These are phyloP conservation scores for Gasterosteus aculeatus DNA, from an alignment of 2,113 vertebrate species.

Conservation along the genomic window DNA sequence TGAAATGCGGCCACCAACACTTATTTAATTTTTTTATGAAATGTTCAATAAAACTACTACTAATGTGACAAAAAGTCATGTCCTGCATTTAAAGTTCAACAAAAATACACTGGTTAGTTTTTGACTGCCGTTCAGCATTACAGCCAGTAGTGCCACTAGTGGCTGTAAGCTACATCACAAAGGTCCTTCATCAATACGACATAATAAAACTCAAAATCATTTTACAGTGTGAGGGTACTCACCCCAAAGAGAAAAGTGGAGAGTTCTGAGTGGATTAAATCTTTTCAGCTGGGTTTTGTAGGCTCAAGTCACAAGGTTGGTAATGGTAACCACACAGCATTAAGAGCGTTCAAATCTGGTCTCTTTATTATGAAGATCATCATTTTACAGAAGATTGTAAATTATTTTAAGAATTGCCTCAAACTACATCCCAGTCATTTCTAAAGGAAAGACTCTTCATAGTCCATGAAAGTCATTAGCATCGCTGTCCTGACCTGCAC, in stretches of 20 bases:
- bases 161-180: not conserved
- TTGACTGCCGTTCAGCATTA: not conserved
- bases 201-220: not conserved
- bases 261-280: not conserved
- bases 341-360: not conserved
- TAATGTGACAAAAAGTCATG: no score
- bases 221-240: no score
- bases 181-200: not conserved
- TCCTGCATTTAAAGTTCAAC: not conserved
- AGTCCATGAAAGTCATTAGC: not conserved
- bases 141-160: not conserved
- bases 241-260: not conserved
- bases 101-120: not conserved
- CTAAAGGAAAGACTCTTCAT: not conserved
- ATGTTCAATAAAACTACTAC: not conserved
- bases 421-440: not conserved
- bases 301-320: not conserved
- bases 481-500: conserved; percentile 11
- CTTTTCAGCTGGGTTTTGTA: not conserved
- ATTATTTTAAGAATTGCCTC: not conserved
- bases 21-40: not conserved
- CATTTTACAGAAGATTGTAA: not conserved
- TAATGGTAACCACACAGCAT: not conserved
- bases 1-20: not conserved
- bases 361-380: no score